Conservation (phyloP, 2,888 invertebrate species). For the Lathronympha strigana region DNA sequence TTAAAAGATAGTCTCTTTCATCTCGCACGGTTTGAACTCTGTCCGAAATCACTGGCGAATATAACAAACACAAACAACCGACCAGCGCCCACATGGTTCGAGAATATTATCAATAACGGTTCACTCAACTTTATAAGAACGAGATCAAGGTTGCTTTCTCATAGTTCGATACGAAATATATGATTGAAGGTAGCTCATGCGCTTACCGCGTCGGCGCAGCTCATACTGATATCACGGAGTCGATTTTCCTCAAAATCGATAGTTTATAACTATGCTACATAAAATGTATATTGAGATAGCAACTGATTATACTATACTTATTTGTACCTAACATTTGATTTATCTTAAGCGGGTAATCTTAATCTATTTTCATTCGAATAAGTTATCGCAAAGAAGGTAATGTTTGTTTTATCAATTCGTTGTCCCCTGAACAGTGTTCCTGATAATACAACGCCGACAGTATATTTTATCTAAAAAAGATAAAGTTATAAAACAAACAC, state of each 20-base stretch:
- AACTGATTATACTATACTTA: constrained; percentile 2
- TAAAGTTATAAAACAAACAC: neutral
- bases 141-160: constrained; percentile 49
- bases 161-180: constrained; percentile 31
- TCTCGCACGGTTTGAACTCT: constrained; percentile 49
- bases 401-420: neutral
- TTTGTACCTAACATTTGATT: neutral
- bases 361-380: neutral
- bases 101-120: constrained; percentile 12
- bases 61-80: constrained; percentile 47
- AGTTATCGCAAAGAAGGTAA: neutral
- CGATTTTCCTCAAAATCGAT: constrained; percentile 18
- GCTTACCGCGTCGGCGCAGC: neutral
- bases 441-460: neutral
- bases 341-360: neutral
- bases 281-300: constrained; percentile 6
- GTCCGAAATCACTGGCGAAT: constrained; percentile 44
- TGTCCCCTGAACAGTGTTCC: neutral
- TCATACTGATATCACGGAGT: constrained; percentile 6
- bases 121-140: constrained; percentile 46
- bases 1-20: constrained; percentile 73
- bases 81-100: constrained; percentile 55
- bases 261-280: constrained; percentile 22
- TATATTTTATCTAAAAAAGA: neutral
- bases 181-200: constrained; percentile 27